A percentile compares a stretch with the other conserved stretches of the same genome.
phyloP scores from a whole-genome alignment of 2,113 vertebrate genomes.

The Limanda limanda region DNA sequence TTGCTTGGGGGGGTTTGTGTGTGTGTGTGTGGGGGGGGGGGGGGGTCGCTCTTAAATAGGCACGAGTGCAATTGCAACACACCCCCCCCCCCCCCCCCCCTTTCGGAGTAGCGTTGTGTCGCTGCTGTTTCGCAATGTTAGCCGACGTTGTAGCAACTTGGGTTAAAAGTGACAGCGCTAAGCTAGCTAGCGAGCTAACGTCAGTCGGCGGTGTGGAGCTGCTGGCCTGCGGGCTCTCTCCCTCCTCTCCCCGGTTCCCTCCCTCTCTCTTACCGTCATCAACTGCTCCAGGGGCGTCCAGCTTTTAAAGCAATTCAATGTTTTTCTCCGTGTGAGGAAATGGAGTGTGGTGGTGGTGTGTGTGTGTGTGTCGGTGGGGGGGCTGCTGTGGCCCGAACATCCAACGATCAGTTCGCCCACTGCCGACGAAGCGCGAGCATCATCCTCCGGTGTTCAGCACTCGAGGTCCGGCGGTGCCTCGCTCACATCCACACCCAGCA shows the following conservation, averaged over 20 bases:
- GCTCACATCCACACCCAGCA: conserved; percentile 77
- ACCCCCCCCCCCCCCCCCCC: too few species aligned
- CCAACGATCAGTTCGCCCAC: conserved; percentile 78
- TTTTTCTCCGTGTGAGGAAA: conserved; percentile 66
- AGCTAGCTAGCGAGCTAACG: conserved; percentile 63
- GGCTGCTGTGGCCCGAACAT: conserved; percentile 71
- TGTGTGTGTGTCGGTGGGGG: conserved; percentile 52
- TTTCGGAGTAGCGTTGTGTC: background rate
- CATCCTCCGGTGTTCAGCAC: conserved; percentile 68
- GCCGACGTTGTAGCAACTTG: conserved; percentile 44
- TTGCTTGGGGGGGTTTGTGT: too few species aligned
- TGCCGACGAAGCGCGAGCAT: conserved; percentile 72
- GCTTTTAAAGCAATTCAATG: conserved; percentile 78
- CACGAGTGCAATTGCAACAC: background rate
- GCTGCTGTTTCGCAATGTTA: conserved; percentile 8
- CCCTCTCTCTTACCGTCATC: conserved; percentile 83
- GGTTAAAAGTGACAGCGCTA: conserved; percentile 75
- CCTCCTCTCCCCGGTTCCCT: too few species aligned
- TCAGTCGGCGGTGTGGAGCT: conserved; percentile 52
- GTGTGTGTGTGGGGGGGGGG: background rate
- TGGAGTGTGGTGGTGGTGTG: conserved; percentile 55
- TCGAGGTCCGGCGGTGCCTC: conserved; percentile 59
- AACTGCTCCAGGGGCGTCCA: conserved; percentile 85
- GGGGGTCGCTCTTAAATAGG: background rate
- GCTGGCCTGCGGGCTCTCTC: conserved; percentile 27